Conservation (phyloP, 2,113 vertebrate species). For the Spizaetus ornatus region DNA sequence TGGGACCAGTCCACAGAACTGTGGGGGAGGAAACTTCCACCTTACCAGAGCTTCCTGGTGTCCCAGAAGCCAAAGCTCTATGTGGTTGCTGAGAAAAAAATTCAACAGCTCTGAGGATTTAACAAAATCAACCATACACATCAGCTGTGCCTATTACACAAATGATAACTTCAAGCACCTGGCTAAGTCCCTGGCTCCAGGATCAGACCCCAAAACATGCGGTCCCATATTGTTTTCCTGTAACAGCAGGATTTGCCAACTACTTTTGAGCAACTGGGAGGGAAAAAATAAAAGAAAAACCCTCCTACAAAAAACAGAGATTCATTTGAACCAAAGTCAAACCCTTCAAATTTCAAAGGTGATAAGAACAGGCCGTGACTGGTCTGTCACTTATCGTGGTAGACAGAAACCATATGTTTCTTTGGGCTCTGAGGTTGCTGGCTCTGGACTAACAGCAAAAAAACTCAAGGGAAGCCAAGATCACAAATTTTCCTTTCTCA, state of each 20-base stretch:
- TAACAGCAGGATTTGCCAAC: background rate
- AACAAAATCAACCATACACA: background rate
- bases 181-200: background rate
- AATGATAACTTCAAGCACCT: background rate
- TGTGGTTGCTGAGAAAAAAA: background rate
- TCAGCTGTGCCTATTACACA: background rate
- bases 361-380: slow-evolving; percentile 26
- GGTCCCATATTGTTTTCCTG: background rate
- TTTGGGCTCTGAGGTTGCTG: background rate
- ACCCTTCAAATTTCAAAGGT: slow-evolving; percentile 52
- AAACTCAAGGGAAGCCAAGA: background rate
- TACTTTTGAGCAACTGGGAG: background rate
- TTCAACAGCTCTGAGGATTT: background rate
- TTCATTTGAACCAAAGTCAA: slow-evolving; percentile 35
- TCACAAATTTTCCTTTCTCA: background rate
- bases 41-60: background rate
- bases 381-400: background rate
- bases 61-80: background rate
- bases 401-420: slow-evolving; percentile 54
- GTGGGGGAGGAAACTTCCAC: accelerated
- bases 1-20: background rate
- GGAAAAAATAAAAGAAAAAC: background rate
- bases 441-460: background rate
- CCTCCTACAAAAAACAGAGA: background rate
- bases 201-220: background rate